Conservation (phyloP, 2,113 vertebrate genomes). For the Vulpes ferrilata region DNA sequence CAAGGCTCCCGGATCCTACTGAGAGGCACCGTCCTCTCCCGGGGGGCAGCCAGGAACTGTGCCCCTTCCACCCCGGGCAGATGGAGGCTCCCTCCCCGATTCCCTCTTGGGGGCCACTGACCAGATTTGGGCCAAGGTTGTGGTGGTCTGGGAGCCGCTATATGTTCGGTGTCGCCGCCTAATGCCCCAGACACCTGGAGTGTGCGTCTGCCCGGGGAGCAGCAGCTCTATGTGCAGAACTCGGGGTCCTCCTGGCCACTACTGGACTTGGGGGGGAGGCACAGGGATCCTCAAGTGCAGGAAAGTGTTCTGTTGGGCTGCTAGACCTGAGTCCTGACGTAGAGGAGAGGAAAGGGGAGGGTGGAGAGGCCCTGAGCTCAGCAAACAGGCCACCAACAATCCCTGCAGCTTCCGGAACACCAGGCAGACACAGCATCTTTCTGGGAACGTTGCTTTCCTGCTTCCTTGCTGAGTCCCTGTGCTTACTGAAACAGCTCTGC, state of each 20-base stretch:
- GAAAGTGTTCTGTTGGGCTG: neutral
- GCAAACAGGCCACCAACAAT: neutral
- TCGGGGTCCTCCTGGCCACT: neutral
- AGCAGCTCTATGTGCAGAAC: neutral
- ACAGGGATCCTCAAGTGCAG: neutral
- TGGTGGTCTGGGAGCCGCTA: neutral
- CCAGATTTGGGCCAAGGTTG: neutral
- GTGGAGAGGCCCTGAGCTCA: neutral
- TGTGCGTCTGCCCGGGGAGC: neutral
- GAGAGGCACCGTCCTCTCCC: neutral
- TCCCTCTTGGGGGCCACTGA: neutral
- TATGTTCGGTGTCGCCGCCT: no score
- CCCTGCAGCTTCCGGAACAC: neutral
- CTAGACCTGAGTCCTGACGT: neutral
- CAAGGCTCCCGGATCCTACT: neutral
- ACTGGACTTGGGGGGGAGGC: neutral
- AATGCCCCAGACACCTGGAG: constrained; percentile 9
- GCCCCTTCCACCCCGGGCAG: neutral
- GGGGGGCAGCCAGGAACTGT: neutral
- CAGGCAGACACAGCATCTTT: neutral
- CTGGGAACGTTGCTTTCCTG: neutral
- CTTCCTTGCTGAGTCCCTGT: neutral
- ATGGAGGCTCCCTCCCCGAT: no score
- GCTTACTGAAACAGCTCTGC: neutral
- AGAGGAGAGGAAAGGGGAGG: neutral